Evolutionary conservation across 2,113 vertebrate species (phyloP), one percentile per base, ranked within the genome.

Genomic region (Chloropsis hardwickii): DNA sequence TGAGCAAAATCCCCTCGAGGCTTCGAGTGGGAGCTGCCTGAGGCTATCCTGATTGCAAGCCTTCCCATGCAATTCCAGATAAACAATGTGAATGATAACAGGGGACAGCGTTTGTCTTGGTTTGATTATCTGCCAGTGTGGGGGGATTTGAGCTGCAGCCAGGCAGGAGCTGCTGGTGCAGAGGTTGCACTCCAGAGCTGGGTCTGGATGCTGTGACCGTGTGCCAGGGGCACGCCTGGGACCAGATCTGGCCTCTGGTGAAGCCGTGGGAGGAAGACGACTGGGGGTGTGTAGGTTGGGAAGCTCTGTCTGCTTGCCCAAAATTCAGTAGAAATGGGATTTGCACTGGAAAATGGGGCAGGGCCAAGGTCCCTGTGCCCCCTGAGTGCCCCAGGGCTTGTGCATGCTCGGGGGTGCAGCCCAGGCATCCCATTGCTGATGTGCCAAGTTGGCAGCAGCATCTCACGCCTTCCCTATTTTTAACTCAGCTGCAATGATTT

Each of bases 51-150:
- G 92, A 86, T 90, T 90, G 92, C 78, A 76, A 81, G 93, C 86
- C 96, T 91, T 97, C 65, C 94, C 44, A 3, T 78, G 91, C 94
- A 95, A 88, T 96, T 96, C 70, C 91, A 94, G 92, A 88, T 95
- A 89, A 94, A 91, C 94, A 95, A 14, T 73, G 95, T 58, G 89
- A 91, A 58, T 73, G 91, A 58, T 79, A 94, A 94, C 66, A n/a
- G n/a, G 50, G 79, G 81, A 74, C 87, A 18, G 9, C 3, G 62
- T 94, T 94, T 84, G 19, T 73, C 53, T 66, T 11, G 16, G 13
- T 85, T 94, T 95, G 87, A 54, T 92, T 87, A 47, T 92, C 88
- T 1, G 1, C 65, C 60, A 27, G 56, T 50, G 58, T 69, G 4
- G 14, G 23, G 37, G 61, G 67, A 66, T 81, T 66, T 91, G n/a